Percentiles rank a stretch among this genome's conserved stretches.
These are phyloP conservation scores for Pteropus alecto DNA, from an alignment of 2,113 vertebrate genomes.

Conservation along the genomic window DNA sequence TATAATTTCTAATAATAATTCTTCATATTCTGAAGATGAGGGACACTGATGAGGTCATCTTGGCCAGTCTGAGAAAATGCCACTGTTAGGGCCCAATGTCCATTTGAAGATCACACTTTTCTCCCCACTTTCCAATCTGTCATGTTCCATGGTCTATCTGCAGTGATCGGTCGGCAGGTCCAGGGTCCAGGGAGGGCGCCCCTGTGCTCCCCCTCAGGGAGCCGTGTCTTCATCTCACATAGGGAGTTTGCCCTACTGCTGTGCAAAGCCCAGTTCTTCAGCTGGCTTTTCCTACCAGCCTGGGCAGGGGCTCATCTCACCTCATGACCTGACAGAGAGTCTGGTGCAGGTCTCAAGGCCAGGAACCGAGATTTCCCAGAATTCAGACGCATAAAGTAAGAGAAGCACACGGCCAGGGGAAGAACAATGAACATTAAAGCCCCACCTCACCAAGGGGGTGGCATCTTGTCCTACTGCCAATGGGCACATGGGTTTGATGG, in stretches of 20 bases:
- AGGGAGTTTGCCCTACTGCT: background rate
- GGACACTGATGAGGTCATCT: background rate
- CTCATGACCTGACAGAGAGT: background rate
- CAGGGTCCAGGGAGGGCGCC: background rate
- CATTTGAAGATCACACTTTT: background rate
- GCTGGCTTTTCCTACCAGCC: background rate
- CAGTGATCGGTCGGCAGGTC: background rate
- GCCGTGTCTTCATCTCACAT: accelerated
- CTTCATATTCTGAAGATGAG: background rate
- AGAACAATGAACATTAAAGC: background rate
- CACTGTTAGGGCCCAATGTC: too few species aligned
- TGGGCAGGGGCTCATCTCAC: background rate
- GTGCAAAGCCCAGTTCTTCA: background rate
- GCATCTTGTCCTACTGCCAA: background rate
- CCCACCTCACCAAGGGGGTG: accelerated
- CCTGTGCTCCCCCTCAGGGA: background rate
- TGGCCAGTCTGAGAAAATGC: background rate
- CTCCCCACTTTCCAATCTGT: background rate
- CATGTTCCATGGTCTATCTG: too few species aligned
- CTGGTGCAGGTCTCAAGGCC: background rate
- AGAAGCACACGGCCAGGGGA: background rate
- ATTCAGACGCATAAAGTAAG: background rate
- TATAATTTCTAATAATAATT: background rate
- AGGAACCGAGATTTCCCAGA: background rate
- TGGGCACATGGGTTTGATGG: accelerated